Base-by-base conservation (phyloP, 2,888 invertebrate species). In the Heliconius cydno region DNA sequence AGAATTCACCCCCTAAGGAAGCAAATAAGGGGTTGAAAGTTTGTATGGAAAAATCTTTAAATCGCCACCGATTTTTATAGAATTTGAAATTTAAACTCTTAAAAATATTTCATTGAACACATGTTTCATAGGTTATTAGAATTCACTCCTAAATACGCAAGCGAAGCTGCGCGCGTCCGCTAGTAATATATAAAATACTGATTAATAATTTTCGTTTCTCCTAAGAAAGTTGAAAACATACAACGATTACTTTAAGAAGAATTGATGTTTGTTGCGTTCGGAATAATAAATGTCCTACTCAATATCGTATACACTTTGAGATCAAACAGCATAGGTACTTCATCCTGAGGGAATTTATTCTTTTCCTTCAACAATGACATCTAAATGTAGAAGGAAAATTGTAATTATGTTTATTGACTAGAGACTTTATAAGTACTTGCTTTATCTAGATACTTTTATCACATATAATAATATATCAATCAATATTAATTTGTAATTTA, bases 301-400 rank as follows among this genome's bases (percentile, higher is more conserved):
- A 68, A 68, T 25, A 41, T 68, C 68, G 0, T 34, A n/a, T 68
- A 68, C n/a, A 34, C 38, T 68, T 38, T n/a, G n/a, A 41, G 41
- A 68, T 68, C 41, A 68, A 68, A 41, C 68, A 68, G 25, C 38
- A 41, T 1, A 60, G 10, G 60, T n/a, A 68, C 25, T 41, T 41
- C 13, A n/a, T 68, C 68, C 68, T 25, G 4, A n/a, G 68, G 38
- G 68, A 68, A n/a, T 68, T 68, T 15, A 68, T 68, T 68, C 68
- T 68, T 41, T 68, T 41, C 41, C 41, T 68, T 41, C n/a, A 68
- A 68, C 68, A 68, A 68, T 68, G 38, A 68, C n/a, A n/a, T 38
- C 22, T 38, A 68, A 38, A 68, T 68, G 10, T n/a, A 68, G 67
- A 38, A 38, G 13, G 28, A 67, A 15, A n/a, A 68, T 41, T 41